Evolutionary conservation across 1,140 invertebrate species (phyloP), one percentile per base, ranked within the genome.

Genomic region (Drosophila leontia): DNA sequence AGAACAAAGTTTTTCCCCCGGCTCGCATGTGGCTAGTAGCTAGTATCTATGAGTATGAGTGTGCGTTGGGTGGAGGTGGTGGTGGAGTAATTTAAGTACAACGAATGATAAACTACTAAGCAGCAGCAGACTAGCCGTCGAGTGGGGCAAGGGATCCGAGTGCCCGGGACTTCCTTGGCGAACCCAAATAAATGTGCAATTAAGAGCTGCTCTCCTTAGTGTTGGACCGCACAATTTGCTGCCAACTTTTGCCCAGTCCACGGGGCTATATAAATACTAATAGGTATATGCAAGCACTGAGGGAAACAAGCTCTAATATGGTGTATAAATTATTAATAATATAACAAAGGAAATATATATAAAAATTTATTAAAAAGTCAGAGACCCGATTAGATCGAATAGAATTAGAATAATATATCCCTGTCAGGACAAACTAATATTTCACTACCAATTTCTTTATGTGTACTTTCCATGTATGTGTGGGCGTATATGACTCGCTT

Each of bases 121-220:
- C 81, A 75, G 78, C 79, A 41, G 51, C 65, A 59, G 69, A 58
- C 67, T 57, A 72, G 67, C 23, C 42, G 19, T 13, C 17, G 65
- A 58, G 51, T 7, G 32, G 55, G 55, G 35, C 29, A 5, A 23
- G 29, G 26, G 39, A 29, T 41, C 50, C 42, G 35, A 48, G 56
- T 47, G 69, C 29, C 56, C 42, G 51, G 19, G 45, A 39, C 63
- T 65, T 56, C 55, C 63, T 75, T 75, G 84, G 84, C 77, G 86
- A 85, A 85, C 86, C 85, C 86, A 91, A 91, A 91, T 91, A 91
- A 86, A 91, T 91, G 86, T 82, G 86, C 86, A 91, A 91, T 91
- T 91, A 91, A 91, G 86, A 91, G 87, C 82, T 91, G 72, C 74
- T 86, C 87, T 68, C 82, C 81, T 91, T 82, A 78, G 87, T 84